Evolutionary conservation across 2,797 vertebrate genomes (phyloP).

Genomic region (Odontamblyopus lacepedii): DNA sequence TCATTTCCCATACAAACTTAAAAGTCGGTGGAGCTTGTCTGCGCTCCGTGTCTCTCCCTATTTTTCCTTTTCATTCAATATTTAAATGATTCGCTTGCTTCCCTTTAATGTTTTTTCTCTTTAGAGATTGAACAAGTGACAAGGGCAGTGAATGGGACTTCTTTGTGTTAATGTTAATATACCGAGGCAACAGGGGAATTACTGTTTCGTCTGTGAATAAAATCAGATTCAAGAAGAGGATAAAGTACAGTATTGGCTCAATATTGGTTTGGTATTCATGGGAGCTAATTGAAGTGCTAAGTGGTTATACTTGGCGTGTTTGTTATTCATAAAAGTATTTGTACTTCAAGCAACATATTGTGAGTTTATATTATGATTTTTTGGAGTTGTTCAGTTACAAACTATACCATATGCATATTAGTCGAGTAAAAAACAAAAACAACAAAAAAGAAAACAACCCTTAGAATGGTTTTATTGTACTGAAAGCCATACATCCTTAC

Average conservation of each 20-base stretch:
- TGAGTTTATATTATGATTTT: no score
- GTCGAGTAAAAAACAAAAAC: neutral
- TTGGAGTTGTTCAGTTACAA: no score
- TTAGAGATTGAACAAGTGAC: conserved; percentile 47
- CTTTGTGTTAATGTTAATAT: conserved; percentile 37
- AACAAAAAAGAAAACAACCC: no score
- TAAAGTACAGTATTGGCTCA: neutral
- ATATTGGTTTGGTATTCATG: neutral
- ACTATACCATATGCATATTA: neutral
- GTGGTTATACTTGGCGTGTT: neutral
- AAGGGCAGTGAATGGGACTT: conserved; percentile 33
- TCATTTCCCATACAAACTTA: conserved; percentile 61
- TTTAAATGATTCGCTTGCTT: conserved; percentile 24
- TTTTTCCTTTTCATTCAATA: conserved; percentile 27
- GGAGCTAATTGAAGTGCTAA: neutral
- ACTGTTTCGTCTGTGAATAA: neutral
- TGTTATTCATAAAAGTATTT: no score
- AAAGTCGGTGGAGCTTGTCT: conserved; percentile 57
- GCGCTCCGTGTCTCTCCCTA: conserved; percentile 28
- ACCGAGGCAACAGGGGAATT: neutral
- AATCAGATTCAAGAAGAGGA: neutral
- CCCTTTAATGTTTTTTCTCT: conserved; percentile 42
- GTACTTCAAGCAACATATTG: no score
- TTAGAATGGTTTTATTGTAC: no score
- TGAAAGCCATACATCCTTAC: no score